These are phyloP conservation scores for Pollimyrus isidori DNA, from an alignment of 2,113 vertebrate genomes.

Conservation along the genomic window DNA sequence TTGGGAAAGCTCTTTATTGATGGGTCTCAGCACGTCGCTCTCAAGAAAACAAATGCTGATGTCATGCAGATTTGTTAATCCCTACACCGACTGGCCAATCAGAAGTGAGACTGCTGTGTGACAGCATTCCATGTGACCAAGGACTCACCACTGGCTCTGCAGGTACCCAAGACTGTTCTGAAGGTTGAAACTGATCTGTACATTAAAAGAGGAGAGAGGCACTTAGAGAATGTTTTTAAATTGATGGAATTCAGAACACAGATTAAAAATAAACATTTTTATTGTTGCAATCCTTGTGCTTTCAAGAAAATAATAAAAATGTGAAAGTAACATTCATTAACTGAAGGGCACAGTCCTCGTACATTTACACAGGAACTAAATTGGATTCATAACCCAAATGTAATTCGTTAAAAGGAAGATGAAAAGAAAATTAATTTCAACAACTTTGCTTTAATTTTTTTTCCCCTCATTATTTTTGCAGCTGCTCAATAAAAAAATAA, in stretches of 20 bases:
- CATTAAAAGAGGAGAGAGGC: not conserved
- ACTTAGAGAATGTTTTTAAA: not conserved
- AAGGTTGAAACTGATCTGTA: not conserved
- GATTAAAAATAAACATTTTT: not conserved
- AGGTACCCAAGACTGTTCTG: not conserved
- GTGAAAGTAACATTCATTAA: not conserved
- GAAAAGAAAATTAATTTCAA: conserved; percentile 9
- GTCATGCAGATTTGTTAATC: not conserved
- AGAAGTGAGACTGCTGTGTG: not conserved
- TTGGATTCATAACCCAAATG: conserved; percentile 1
- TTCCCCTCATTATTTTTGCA: not conserved
- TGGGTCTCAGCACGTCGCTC: not conserved
- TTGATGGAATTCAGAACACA: not conserved
- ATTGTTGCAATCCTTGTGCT: not conserved
- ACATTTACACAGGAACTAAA: not conserved
- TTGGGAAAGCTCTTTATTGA: not conserved
- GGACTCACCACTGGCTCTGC: not conserved
- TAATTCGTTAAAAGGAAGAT: not conserved
- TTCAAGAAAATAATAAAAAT: not conserved
- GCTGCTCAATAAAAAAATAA: conserved; percentile 6
- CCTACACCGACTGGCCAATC: not conserved
- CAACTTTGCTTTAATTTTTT: not conserved
- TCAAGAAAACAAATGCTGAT: not conserved
- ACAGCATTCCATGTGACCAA: not conserved
- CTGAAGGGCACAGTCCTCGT: not conserved